Evolutionary conservation across 2,113 vertebrate species (phyloP).

Genomic region (Phoxinus phoxinus): DNA sequence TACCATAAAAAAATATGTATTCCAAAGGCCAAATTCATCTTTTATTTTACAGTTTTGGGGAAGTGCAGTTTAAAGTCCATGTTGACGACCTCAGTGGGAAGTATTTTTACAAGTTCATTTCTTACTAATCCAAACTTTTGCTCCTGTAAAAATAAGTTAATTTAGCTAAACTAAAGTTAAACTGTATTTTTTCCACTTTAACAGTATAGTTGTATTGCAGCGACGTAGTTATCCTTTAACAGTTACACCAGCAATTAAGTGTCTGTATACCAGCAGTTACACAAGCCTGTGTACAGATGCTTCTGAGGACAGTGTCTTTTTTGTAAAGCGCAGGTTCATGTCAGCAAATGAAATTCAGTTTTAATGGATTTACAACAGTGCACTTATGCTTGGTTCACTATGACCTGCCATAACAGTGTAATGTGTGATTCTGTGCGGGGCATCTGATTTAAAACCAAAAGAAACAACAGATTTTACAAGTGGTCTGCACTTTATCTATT

Average conservation of each 20-base stretch:
- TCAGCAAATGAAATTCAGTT: background rate
- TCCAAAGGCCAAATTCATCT: background rate
- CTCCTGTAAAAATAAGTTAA: background rate
- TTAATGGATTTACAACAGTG: background rate
- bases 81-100: background rate
- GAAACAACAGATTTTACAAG: background rate
- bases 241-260: background rate
- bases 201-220: background rate
- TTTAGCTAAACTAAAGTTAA: background rate
- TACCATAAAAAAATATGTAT: background rate
- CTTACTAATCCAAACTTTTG: background rate
- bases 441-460: too few relatives aligned
- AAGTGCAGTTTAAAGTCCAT: background rate
- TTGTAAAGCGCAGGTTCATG: background rate
- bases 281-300: background rate
- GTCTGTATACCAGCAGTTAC: background rate
- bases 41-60: background rate
- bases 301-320: constrained; percentile 14
- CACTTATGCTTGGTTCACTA: background rate
- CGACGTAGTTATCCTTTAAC: constrained; percentile 30
- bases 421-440: too few relatives aligned
- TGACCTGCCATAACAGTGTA: background rate
- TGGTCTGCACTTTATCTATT: background rate
- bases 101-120: constrained; percentile 1
- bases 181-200: background rate